These are phyloP conservation scores for Halcyon smyrnensis DNA, from an alignment of 2,797 vertebrate species.

Conservation along the genomic window DNA sequence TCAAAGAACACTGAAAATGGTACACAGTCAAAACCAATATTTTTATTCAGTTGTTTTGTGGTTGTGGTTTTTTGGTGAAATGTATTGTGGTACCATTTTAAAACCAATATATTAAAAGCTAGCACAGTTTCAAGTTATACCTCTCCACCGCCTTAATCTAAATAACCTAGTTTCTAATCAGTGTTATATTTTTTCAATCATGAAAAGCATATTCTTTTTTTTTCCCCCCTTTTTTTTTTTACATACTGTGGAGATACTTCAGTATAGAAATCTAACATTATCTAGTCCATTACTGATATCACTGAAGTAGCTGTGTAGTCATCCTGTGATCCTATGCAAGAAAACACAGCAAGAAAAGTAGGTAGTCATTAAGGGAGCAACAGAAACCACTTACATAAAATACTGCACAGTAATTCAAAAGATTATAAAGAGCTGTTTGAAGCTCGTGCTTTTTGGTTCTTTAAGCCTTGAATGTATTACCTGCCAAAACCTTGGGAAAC, in stretches of 20 bases:
- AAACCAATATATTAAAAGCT: background rate
- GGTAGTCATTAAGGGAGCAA: conserved; percentile 47
- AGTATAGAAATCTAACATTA: conserved; percentile 67
- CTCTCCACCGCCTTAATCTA: background rate
- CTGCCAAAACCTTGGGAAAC: background rate
- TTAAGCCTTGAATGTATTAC: background rate
- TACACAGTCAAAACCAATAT: background rate
- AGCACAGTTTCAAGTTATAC: background rate
- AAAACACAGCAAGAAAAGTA: conserved; percentile 64
- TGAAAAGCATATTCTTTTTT: background rate
- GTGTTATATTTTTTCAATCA: conserved; percentile 27
- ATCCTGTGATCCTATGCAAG: conserved; percentile 68
- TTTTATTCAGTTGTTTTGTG: background rate
- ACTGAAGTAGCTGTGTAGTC: conserved; percentile 68
- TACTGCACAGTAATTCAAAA: background rate
- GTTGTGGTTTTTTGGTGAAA: background rate
- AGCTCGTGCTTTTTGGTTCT: background rate
- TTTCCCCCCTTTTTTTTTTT: background rate
- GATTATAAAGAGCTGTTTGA: background rate
- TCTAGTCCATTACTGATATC: conserved; percentile 61
- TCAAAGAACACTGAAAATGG: background rate
- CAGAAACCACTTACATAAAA: conserved; percentile 40
- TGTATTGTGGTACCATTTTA: background rate
- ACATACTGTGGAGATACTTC: conserved; percentile 66
- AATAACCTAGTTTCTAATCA: background rate